Percentiles rank a stretch among this genome's conserved stretches.
Evolutionary conservation across 1,140 invertebrate genomes (phyloP).

Genomic region (Wasmannia auropunctata): DNA sequence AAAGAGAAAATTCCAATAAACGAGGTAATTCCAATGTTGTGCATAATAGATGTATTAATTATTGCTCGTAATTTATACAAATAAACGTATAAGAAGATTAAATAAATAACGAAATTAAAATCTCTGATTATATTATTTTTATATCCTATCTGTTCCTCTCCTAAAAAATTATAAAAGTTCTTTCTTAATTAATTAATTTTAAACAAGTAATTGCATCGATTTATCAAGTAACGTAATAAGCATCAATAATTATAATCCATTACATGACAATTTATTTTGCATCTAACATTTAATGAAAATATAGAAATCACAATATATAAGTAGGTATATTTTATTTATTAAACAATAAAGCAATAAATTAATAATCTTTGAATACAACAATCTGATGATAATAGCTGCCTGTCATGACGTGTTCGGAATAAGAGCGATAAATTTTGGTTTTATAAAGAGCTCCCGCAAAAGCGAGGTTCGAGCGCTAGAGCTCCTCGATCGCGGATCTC

Average conservation of each 20-base stretch:
- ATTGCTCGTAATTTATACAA: conserved; percentile 79
- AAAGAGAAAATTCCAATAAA: conserved; percentile 44
- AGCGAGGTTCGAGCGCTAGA: neutral
- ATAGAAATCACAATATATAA: neutral
- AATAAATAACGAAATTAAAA: conserved; percentile 60
- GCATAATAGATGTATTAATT: conserved; percentile 74
- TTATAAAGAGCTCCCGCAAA: neutral
- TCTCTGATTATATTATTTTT: neutral
- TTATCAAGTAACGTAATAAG: neutral
- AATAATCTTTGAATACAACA: neutral
- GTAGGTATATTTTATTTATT: neutral
- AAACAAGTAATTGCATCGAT: neutral
- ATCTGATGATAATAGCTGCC: neutral
- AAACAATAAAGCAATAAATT: neutral
- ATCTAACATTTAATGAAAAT: neutral
- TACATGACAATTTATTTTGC: neutral
- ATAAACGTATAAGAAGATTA: conserved; percentile 63
- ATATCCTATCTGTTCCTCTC: neutral
- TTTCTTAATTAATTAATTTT: neutral
- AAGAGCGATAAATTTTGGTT: neutral
- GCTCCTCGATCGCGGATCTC: conserved; percentile 67
- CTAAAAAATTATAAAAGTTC: neutral
- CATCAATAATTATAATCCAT: neutral
- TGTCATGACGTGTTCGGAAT: neutral
- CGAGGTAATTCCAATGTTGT: conserved; percentile 70